Evolutionary conservation across 2,888 invertebrate genomes (phyloP).

Genomic region (Hedychridium roseum): DNA sequence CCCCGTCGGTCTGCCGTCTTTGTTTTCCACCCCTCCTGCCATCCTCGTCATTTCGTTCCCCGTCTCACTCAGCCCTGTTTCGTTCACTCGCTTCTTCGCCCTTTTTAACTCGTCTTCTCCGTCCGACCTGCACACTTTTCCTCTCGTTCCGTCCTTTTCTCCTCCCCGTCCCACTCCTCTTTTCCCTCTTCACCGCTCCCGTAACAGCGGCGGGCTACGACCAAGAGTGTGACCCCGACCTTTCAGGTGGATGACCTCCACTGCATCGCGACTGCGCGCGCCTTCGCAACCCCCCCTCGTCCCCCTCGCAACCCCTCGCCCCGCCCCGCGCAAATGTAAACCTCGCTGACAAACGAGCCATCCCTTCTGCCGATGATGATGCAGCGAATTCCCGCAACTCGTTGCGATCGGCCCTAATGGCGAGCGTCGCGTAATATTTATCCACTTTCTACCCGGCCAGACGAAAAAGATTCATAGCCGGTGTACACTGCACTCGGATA

Average conservation of each 20-base stretch:
- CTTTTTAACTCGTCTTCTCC: constrained; percentile 29
- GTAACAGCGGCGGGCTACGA: constrained; percentile 29
- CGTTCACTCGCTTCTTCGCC: constrained; percentile 12
- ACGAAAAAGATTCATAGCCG: no score
- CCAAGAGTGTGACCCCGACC: constrained; percentile 63
- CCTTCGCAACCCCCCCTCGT: constrained; percentile 23
- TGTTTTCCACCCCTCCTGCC: no score
- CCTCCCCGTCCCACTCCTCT: constrained; percentile 7
- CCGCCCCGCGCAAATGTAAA: constrained; percentile 20
- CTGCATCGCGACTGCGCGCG: constrained; percentile 59
- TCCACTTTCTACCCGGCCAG: no score
- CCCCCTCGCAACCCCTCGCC: constrained; percentile 10
- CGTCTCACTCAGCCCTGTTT: constrained; percentile 6
- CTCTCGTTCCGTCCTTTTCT: neutral
- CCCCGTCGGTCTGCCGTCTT: constrained; percentile 19
- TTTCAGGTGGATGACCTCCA: constrained; percentile 65
- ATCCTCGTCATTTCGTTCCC: no score
- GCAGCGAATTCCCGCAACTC: no score
- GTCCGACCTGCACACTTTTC: constrained; percentile 4
- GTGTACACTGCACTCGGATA: no score
- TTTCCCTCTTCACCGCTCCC: constrained; percentile 5
- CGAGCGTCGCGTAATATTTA: no score
- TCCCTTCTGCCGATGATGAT: constrained; percentile 14
- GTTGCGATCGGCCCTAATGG: no score
- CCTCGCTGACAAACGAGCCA: constrained; percentile 42